Evolutionary conservation across 2,113 vertebrate genomes (phyloP).

Genomic region (Pituophis catenifer): DNA sequence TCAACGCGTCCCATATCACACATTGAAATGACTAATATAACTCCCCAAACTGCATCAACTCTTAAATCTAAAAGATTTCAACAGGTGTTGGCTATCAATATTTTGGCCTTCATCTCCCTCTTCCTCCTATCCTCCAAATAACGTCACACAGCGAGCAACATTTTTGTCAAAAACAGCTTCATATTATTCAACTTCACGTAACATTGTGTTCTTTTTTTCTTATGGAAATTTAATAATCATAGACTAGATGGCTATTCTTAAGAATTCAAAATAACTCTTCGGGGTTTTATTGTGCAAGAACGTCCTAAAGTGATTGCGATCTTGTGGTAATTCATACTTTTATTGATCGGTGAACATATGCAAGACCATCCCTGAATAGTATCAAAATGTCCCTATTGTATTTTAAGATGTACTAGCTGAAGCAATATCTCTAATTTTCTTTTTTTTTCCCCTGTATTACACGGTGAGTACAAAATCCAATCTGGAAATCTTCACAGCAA

Average conservation of each 20-base stretch:
- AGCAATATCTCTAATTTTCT: slow-evolving; percentile 19
- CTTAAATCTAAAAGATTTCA: neutral
- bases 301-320: slow-evolving; percentile 33
- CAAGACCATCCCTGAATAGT: slow-evolving; percentile 26
- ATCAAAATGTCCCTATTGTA: slow-evolving; percentile 29
- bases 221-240: neutral
- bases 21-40: neutral
- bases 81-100: too few species aligned
- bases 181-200: slow-evolving; percentile 12
- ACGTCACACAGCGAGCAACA: neutral
- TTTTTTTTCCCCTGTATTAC: slow-evolving; percentile 7
- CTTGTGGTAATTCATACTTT: slow-evolving; percentile 38
- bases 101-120: neutral
- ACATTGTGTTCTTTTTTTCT: neutral
- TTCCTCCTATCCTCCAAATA: neutral
- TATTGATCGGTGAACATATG: slow-evolving; percentile 21
- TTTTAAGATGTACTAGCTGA: slow-evolving; percentile 55
- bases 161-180: neutral
- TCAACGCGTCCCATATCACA: neutral
- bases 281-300: slow-evolving; percentile 13
- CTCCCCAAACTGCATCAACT: neutral
- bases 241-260: slow-evolving; percentile 8
- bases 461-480: slow-evolving; percentile 29
- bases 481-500: slow-evolving; percentile 33
- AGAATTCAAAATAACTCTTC: slow-evolving; percentile 4